A percentile compares a stretch with the other conserved stretches of the same genome.
Conservation (phyloP, 1,140 invertebrate genomes). For the Drosophila mauritiana region DNA sequence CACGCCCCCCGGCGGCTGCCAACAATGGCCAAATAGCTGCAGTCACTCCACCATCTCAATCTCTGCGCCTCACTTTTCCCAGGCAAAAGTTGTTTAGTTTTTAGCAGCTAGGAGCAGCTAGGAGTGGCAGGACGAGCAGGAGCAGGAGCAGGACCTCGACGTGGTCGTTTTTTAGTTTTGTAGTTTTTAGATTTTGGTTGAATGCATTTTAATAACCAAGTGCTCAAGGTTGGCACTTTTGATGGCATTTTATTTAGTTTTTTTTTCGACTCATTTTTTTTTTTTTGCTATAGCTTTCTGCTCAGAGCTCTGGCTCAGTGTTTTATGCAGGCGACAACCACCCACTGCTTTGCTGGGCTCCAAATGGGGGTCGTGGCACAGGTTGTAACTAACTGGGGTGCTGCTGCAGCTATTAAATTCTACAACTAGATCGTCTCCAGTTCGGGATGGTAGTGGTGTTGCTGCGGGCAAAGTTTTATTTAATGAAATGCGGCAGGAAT, state of each 20-base stretch:
- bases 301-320: slow-evolving; percentile 18
- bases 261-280: slow-evolving; percentile 11
- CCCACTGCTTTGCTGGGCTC: slow-evolving; percentile 1
- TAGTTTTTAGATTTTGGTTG: slow-evolving; percentile 82
- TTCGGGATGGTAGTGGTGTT: slow-evolving; percentile 26
- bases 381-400: slow-evolving; percentile 73
- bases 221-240: slow-evolving; percentile 81
- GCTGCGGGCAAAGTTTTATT: slow-evolving; percentile 72
- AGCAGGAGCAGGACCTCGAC: slow-evolving; percentile 7
- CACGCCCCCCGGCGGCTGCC: slow-evolving; percentile 61
- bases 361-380: slow-evolving; percentile 49
- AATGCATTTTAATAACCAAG: slow-evolving; percentile 82
- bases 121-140: slow-evolving; percentile 9
- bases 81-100: slow-evolving; percentile 64
- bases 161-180: slow-evolving; percentile 70
- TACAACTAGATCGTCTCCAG: slow-evolving; percentile 49
- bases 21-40: slow-evolving; percentile 72
- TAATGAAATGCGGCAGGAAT: slow-evolving; percentile 81
- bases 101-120: slow-evolving; percentile 28
- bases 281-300: background rate
- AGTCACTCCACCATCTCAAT: slow-evolving; percentile 57
- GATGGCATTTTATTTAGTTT: slow-evolving; percentile 69
- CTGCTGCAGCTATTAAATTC: slow-evolving; percentile 74
- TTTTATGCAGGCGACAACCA: slow-evolving; percentile 59
- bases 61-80: slow-evolving; percentile 33